Evolutionary conservation across 2,797 vertebrate genomes (phyloP).

Genomic region (Semotilus atromaculatus): DNA sequence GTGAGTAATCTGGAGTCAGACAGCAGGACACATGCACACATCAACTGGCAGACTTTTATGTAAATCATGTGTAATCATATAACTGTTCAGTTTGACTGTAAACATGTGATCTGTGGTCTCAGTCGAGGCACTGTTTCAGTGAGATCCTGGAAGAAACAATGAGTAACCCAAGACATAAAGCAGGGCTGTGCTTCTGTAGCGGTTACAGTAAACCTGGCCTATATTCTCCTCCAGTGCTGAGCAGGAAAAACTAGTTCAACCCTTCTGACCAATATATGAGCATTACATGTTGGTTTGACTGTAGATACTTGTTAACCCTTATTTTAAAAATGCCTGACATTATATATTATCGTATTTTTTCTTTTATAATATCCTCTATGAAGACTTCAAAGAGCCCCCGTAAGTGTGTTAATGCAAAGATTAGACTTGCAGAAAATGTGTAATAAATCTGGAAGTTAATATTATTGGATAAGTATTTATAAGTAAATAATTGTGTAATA

Average conservation of each 20-base stretch:
- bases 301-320: not conserved
- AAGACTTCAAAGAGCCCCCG: not conserved
- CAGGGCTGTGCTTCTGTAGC: not conserved
- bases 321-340: not conserved
- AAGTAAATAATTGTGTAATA: not conserved
- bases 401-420: not conserved
- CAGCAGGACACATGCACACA: too few species aligned
- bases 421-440: not conserved
- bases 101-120: not conserved
- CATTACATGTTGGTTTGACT: not conserved
- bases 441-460: not conserved
- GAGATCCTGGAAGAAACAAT: conserved; percentile 17
- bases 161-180: conserved; percentile 3
- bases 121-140: not conserved
- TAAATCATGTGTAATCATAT: not conserved
- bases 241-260: conserved; percentile 42
- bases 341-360: not conserved
- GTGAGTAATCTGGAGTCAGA: not conserved
- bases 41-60: too few species aligned
- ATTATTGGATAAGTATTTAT: too few species aligned
- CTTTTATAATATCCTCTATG: not conserved
- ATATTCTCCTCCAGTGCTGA: not conserved
- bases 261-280: not conserved
- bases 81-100: not conserved
- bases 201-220: not conserved